Evolutionary conservation across 2,113 vertebrate genomes (phyloP).

Genomic region (Nerophis lumbriciformis): DNA sequence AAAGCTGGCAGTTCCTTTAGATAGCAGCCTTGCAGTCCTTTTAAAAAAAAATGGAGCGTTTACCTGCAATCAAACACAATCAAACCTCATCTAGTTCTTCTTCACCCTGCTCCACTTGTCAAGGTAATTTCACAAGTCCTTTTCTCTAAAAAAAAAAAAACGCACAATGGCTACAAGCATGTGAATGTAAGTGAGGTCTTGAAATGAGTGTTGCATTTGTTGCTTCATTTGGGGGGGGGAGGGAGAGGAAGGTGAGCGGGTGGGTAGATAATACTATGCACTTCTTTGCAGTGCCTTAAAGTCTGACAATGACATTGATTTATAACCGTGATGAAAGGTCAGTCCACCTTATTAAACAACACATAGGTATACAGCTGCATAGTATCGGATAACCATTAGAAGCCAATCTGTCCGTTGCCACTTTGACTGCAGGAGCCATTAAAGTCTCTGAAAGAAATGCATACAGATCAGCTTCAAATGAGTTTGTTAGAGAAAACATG

Average conservation of each 20-base stretch:
- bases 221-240: neutral
- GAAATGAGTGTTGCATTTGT: slow-evolving; percentile 15
- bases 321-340: slow-evolving; percentile 66
- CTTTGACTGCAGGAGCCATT: slow-evolving; percentile 51
- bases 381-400: slow-evolving; percentile 69
- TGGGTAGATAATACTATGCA: slow-evolving; percentile 56
- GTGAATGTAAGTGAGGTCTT: slow-evolving; percentile 7
- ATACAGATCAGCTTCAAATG: slow-evolving; percentile 64
- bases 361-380: slow-evolving; percentile 60
- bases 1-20: slow-evolving; percentile 57
- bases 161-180: slow-evolving; percentile 24
- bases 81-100: slow-evolving; percentile 42
- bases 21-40: slow-evolving; percentile 39
- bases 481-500: slow-evolving; percentile 43
- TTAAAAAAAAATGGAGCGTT: slow-evolving; percentile 49
- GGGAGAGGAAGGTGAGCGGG: neutral
- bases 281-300: slow-evolving; percentile 56
- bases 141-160: slow-evolving; percentile 29
- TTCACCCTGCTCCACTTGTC: slow-evolving; percentile 35
- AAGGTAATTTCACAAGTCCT: slow-evolving; percentile 34
- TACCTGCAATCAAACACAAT: slow-evolving; percentile 66
- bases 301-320: slow-evolving; percentile 66
- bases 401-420: slow-evolving; percentile 62
- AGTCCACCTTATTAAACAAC: slow-evolving; percentile 70
- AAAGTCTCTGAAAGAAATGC: slow-evolving; percentile 43